Evolutionary conservation across 2,113 vertebrate genomes (phyloP).

Genomic region (Anseranas semipalmata): DNA sequence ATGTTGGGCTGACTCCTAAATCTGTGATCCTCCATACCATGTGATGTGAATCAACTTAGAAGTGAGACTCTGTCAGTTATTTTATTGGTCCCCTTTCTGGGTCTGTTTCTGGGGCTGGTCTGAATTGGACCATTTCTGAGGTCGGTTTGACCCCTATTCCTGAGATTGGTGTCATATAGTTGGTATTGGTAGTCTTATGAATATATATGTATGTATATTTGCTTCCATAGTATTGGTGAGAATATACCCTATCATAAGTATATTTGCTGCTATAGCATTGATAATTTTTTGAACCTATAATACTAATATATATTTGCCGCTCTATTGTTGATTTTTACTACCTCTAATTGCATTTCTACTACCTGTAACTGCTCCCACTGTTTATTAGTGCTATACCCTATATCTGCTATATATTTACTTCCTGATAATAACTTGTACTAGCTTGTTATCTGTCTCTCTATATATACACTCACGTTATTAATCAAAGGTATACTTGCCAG

Average conservation of each 20-base stretch:
- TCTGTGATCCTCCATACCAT: background rate
- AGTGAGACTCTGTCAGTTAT: background rate
- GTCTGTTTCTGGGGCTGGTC: accelerated
- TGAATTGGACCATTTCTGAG: no score
- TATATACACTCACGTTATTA: background rate
- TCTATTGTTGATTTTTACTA: background rate
- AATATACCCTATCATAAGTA: background rate
- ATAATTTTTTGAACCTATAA: background rate
- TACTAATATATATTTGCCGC: background rate
- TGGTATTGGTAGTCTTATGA: background rate
- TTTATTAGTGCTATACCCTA: background rate
- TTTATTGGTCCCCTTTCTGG: background rate
- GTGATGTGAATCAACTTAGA: accelerated
- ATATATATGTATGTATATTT: background rate
- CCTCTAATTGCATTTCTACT: background rate
- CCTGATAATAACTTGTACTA: background rate
- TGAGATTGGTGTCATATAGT: background rate
- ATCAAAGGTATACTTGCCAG: background rate
- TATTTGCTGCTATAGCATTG: background rate
- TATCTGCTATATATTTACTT: background rate
- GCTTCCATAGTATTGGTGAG: background rate
- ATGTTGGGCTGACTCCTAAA: no score
- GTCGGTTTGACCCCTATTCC: background rate
- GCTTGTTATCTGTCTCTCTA: no score
- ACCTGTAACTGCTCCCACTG: background rate